phyloP scores from a whole-genome alignment of 2,113 vertebrate genomes.

The Sceloporus undulatus region DNA sequence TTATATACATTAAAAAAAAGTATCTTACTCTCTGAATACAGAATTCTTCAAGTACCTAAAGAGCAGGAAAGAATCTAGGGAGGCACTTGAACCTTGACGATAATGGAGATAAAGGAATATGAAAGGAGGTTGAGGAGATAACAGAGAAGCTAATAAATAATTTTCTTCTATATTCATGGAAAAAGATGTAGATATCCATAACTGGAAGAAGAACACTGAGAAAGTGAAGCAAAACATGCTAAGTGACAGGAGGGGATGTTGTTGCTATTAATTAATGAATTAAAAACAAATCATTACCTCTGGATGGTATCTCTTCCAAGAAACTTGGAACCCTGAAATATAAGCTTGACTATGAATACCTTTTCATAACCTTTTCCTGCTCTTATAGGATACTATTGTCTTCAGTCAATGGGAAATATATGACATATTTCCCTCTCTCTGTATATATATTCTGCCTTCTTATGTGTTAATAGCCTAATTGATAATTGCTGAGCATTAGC shows the following conservation, averaged over 20 bases:
- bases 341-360: neutral
- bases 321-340: neutral
- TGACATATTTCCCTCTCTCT: neutral
- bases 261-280: neutral
- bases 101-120: neutral
- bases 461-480: constrained; percentile 47
- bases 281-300: neutral
- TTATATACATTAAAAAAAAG: too few species aligned
- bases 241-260: neutral
- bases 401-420: neutral
- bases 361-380: neutral
- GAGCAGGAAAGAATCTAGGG: neutral
- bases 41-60: neutral
- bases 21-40: neutral
- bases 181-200: neutral
- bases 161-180: neutral
- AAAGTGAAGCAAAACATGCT: neutral
- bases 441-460: neutral
- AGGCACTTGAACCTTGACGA: neutral
- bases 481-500: constrained; percentile 58
- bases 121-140: neutral
- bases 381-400: neutral
- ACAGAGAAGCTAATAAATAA: neutral
- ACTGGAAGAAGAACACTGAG: neutral
- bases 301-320: neutral